Conservation (phyloP, 2,888 invertebrate genomes). For the Leptura quadrifasciata region DNA sequence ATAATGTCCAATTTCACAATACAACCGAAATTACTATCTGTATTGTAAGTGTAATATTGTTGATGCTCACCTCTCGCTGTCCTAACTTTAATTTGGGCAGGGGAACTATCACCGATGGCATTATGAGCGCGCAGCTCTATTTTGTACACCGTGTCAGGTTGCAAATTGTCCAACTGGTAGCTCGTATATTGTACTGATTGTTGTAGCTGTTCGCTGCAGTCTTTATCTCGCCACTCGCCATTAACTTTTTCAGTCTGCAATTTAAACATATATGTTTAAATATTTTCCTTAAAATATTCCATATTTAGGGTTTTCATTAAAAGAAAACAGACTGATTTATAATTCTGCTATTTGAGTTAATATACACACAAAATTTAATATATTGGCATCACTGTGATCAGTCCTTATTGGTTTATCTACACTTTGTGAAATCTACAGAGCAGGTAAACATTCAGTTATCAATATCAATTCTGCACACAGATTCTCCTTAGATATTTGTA, state of each 20-base stretch:
- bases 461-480: too few species aligned
- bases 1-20: slow-evolving; percentile 36
- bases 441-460: too few species aligned
- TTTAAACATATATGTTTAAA: background rate
- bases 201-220: slow-evolving; percentile 78
- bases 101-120: slow-evolving; percentile 86
- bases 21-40: slow-evolving; percentile 47
- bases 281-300: background rate
- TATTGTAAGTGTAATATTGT: slow-evolving; percentile 62
- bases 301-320: too few species aligned
- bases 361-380: too few species aligned
- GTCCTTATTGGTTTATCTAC: too few species aligned
- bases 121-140: slow-evolving; percentile 92
- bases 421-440: too few species aligned
- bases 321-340: too few species aligned
- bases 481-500: too few species aligned
- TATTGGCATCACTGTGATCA: too few species aligned
- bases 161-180: slow-evolving; percentile 82
- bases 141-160: slow-evolving; percentile 88
- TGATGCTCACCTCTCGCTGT: slow-evolving; percentile 89
- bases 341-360: too few species aligned
- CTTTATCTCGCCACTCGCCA: slow-evolving; percentile 79
- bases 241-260: slow-evolving; percentile 80
- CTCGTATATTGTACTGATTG: slow-evolving; percentile 80
- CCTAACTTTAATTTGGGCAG: slow-evolving; percentile 86